Conservation (phyloP, 2,113 vertebrate species). For the Dipodomys ordii region DNA sequence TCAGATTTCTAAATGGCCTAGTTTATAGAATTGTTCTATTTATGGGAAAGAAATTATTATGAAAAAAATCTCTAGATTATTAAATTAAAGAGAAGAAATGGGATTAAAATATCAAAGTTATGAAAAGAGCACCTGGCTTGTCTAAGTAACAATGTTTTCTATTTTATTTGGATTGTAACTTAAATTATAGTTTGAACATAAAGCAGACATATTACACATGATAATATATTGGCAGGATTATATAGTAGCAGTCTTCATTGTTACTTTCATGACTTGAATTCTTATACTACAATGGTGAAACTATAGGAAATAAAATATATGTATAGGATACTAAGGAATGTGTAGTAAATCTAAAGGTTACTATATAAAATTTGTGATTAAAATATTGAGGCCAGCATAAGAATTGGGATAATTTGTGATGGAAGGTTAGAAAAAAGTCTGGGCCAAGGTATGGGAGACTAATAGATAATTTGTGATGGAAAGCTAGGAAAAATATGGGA, state of each 20-base stretch:
- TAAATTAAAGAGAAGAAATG: slow-evolving; percentile 40
- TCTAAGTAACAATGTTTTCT: slow-evolving; percentile 36
- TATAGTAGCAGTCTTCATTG: slow-evolving; percentile 18
- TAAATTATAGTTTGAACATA: slow-evolving; percentile 52
- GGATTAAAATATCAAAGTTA: slow-evolving; percentile 9
- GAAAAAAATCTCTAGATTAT: slow-evolving; percentile 22
- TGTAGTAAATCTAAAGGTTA: background rate
- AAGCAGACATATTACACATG: slow-evolving; percentile 18
- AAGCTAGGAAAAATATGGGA: background rate
- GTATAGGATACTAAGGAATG: background rate
- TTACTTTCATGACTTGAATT: background rate
- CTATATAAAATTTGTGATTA: background rate
- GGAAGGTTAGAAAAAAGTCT: background rate
- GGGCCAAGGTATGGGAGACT: background rate
- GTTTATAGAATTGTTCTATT: slow-evolving; percentile 53
- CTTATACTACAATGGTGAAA: background rate
- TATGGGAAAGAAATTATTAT: background rate
- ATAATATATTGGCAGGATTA: background rate
- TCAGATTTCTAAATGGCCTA: slow-evolving; percentile 6
- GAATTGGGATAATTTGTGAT: background rate
- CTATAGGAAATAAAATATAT: background rate
- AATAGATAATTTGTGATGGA: slow-evolving; percentile 21
- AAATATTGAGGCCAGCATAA: background rate
- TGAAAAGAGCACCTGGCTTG: slow-evolving; percentile 37
- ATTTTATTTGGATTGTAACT: slow-evolving; percentile 41